Base-by-base conservation (phyloP, 1,140 invertebrate genomes). In the Tetragnatha versicolor region DNA sequence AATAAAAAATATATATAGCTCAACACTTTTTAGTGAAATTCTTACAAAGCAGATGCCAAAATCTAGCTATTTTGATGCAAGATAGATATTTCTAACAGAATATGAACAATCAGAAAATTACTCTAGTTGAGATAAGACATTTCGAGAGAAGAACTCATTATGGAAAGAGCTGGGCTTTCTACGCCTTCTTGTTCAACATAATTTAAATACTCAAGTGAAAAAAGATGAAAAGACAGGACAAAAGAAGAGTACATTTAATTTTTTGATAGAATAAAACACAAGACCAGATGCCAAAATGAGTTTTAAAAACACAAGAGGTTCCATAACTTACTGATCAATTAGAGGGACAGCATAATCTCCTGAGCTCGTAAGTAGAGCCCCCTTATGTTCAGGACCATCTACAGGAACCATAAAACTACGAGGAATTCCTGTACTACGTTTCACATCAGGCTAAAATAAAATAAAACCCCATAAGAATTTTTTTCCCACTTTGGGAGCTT, bases 341-440 rank as follows among this genome's bases (percentile, higher is more conserved):
- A 91, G 92, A 61, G 94, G 95, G 42, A 97, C 93, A 83, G 94
- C 95, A 89, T 92, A 96, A 63, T 93, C 92, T 83, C 96, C 96
- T 81, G 91, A 92, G 66, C 93, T 92, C n/a, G 94, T 97, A 88
- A 97, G 92, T 90, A 97, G 93, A 49, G 95, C 96, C 66, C 95
- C 95, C 81, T 93, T 94, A 81, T 93, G 92, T 85, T 91, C 89
- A 47, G 94, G 94, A 68, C 94, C 93, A 83, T 95, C 93, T 5
- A 96, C 94, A 37, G 93, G 91, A 77, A 96, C 94, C 91, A 98
- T 95, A 88, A 98, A 97, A 88, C 96, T 97, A 77, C 93, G 89
- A 22, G 97, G 97, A 84, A 99, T 99, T n/a, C 97, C 97, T 75
- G 97, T 98, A 84, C 93, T 96, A 84, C 96, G 92, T 84, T 94